Evolutionary conservation across 2,113 vertebrate species (phyloP).

Genomic region (Herpetotheres cachinnans): DNA sequence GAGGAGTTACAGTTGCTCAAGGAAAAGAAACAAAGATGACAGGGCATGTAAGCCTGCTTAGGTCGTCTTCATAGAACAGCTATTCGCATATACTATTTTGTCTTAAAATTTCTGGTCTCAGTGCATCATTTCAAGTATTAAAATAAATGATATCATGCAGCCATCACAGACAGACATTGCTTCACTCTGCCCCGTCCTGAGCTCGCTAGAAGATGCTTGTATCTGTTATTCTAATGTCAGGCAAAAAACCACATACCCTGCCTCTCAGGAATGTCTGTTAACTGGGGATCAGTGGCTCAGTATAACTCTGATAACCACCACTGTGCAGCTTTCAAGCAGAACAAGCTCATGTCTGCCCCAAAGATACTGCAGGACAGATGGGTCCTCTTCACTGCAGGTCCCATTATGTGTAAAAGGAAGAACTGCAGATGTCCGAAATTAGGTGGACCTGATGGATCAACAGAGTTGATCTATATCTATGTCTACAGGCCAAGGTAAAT

Average conservation of each 20-base stretch:
- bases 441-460: neutral
- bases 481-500: neutral
- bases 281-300: neutral
- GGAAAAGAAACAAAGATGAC: neutral
- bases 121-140: neutral
- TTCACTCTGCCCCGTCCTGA: neutral
- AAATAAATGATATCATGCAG: neutral
- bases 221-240: neutral
- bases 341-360: neutral
- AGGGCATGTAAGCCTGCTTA: neutral
- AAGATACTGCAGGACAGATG: neutral
- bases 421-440: neutral
- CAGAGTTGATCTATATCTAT: neutral
- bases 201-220: neutral
- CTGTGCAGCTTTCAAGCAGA: neutral
- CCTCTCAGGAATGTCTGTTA: neutral
- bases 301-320: too few relatives aligned
- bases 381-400: neutral
- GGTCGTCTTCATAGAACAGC: neutral
- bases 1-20: neutral
- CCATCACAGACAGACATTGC: neutral
- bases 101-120: neutral
- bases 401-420: neutral
- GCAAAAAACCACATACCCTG: neutral
- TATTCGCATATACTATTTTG: neutral